Base-by-base conservation (phyloP, 2,888 invertebrate species). In the Loripinus fragilis region DNA sequence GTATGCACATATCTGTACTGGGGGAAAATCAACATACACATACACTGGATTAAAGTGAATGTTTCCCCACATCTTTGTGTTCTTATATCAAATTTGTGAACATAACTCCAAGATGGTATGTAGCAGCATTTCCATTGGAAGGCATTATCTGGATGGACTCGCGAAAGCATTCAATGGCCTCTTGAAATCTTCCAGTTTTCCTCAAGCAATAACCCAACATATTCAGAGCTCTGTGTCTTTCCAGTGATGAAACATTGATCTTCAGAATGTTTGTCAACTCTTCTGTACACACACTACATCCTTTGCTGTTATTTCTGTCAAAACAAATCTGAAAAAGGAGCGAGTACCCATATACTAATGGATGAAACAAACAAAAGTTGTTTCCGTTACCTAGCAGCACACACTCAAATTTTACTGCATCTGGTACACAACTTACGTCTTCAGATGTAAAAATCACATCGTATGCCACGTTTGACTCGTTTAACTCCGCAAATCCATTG, bases 371-470 rank as follows among this genome's bases (percentile, higher is more conserved):
- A 48, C 48, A 48, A 17, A n/a, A 65, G 20, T 15, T 20, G 48
- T 20, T 20, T 20, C 3, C 3, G 17, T 30, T 33, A 23, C 65
- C 65, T n/a, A 65, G 20, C 15, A 65, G 20, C 12, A 28, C 65
- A 30, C 30, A 25, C 15, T 65, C 35, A 65, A 25, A 65, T 65
- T 65, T 35, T 17, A 65, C 35, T n/a, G 65, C 65, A n/a, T 17
- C 65, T n/a, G 65, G 65, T 12, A 65, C n/a, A 23, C 65, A 65
- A 3, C 0, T 25, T n/a, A 65, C n/a, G 33, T 65, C 65, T 30
- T 23, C 28, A 15, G 2, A 30, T 15, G n/a, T 65, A 33, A 65
- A 65, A 30, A 65, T 23, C 10, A 65, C 65, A 65, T 65, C 65
- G 10, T n/a, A 35, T 30, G 33, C 65, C 15, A 65, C 10, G 33